Base-by-base conservation (phyloP, 2,797 vertebrate genomes). In the Tinamus major region DNA sequence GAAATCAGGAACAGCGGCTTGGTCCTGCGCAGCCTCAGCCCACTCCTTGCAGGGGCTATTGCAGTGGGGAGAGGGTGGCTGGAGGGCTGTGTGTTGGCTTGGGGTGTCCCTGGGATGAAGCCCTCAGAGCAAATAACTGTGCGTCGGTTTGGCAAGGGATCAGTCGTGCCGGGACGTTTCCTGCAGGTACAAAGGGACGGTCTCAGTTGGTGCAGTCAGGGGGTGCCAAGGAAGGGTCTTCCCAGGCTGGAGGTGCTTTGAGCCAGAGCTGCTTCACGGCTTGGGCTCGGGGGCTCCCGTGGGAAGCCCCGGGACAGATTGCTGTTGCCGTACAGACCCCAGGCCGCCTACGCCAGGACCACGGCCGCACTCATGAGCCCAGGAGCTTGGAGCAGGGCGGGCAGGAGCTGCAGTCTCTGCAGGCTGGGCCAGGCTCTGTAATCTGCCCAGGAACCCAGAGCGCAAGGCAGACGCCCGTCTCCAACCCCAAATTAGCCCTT, bases 181-280 rank as follows among this genome's bases (percentile, higher is more conserved):
- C 87, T 51, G 46, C 13, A 12, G 23, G 77, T n/a, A 3, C 2
- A 3, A 33, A 16, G 56, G 19, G 3, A 33, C 16, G 56, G 19
- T 78, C 63, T 49, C 78, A 2, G 78, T 91, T 42, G 42, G 8
- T 58, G 9, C 23, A 29, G 59, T 7, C 29, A 27, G 59, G 49
- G 86, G 23, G 37, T 67, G 74, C 84, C 80, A 4, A 0, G 67
- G 74, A 41, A 71, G 10, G 4, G 3, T 18, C 0, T 0, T 9
- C 72, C 27, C 4, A 18, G 19, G 84, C 27, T 5, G 59, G 20
- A 29, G 10, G 5, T 7, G 64, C 53, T 49, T 48, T 13, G 27
- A n/a, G 1, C 6, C 64, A 48, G 88, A 93, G 70, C 74, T 0
- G 0, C 2, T 4, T 41, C 13, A 7, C 37, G 31, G 31, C 55